These are phyloP conservation scores for Neoitamus cyanurus DNA, from an alignment of 2,888 invertebrate genomes.

Conservation along the genomic window DNA sequence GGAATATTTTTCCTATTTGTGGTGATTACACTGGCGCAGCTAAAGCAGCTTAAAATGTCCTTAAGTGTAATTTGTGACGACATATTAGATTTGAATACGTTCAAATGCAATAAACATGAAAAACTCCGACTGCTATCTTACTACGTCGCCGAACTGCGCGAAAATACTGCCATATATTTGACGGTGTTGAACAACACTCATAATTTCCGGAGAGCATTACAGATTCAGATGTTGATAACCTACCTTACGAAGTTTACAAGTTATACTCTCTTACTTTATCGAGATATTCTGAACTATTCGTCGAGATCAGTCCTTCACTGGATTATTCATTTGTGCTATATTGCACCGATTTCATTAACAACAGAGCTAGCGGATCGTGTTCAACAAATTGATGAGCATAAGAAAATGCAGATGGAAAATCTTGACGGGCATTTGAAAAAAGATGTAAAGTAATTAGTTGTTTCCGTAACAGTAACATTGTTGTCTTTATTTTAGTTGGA, in stretches of 20 bases:
- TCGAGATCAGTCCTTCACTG: background rate
- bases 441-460: background rate
- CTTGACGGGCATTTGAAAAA: background rate
- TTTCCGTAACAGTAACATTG: background rate
- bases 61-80: background rate
- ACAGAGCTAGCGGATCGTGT: background rate
- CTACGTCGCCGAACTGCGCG: background rate
- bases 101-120: background rate
- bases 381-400: background rate
- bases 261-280: background rate
- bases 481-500: background rate
- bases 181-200: background rate
- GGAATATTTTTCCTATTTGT: background rate
- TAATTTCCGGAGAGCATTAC: background rate
- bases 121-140: background rate
- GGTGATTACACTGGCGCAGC: background rate
- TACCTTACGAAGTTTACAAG: too few relatives aligned
- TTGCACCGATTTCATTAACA: background rate
- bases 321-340: background rate
- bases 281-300: background rate
- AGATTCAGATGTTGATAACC: background rate
- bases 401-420: background rate
- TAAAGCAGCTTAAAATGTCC: background rate
- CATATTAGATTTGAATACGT: background rate
- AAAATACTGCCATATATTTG: background rate